A percentile compares a stretch with the other conserved stretches of the same genome.
Conservation (phyloP, 2,113 vertebrate species). For the Cromileptes altivelis region DNA sequence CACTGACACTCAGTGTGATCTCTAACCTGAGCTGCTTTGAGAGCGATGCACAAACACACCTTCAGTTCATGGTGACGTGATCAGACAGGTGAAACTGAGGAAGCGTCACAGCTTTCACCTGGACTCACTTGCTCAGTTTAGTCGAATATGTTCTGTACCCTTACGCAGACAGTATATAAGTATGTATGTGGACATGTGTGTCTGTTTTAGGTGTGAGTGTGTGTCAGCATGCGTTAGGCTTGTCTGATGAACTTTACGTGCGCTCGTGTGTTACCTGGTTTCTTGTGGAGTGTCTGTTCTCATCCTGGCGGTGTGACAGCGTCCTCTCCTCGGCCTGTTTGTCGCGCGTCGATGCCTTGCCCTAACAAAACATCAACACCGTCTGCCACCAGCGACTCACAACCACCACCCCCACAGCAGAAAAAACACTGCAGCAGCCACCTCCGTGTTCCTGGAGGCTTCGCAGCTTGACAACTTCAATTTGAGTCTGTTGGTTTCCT, state of each 20-base stretch:
- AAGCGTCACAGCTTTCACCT: not conserved
- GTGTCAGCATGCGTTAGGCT: not conserved
- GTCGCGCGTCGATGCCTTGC: conserved; percentile 93
- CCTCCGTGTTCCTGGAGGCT: conserved; percentile 21
- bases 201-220: not conserved
- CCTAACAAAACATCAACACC: conserved; percentile 85
- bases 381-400: conserved; percentile 41
- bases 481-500: conserved; percentile 25
- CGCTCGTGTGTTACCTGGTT: conserved; percentile 88
- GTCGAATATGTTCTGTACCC: not conserved
- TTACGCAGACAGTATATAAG: not conserved
- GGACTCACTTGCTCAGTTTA: not conserved
- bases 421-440: conserved; percentile 11
- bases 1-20: conserved; percentile 9
- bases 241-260: not conserved
- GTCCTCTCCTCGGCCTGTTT: conserved; percentile 95
- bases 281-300: conserved; percentile 95
- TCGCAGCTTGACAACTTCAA: conserved; percentile 53
- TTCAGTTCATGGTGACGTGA: not conserved
- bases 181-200: not conserved
- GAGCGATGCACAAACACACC: not conserved
- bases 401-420: conserved; percentile 18
- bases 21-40: conserved; percentile 20
- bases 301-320: conserved; percentile 93
- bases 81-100: not conserved